phyloP scores from a whole-genome alignment of 2,888 invertebrate species.

The Meteorus colon region DNA sequence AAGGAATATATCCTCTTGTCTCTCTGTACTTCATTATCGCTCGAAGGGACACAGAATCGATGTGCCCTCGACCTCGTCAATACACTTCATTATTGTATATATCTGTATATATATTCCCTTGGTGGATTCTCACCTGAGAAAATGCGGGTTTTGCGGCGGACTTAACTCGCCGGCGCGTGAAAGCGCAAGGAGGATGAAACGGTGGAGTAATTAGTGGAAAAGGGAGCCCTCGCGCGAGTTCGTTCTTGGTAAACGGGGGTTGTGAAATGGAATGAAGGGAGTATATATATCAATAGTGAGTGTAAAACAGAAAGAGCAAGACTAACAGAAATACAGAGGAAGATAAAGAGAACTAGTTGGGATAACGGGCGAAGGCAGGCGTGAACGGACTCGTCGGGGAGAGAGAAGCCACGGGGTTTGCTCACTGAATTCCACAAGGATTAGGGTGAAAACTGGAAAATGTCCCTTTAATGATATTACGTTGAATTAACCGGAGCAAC shows the following conservation, averaged over 20 bases:
- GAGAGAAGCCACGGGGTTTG: slow-evolving; percentile 59
- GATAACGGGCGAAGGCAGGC: slow-evolving; percentile 68
- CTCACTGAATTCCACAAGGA: slow-evolving; percentile 72
- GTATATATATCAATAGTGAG: slow-evolving; percentile 16
- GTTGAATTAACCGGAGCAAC: slow-evolving; percentile 65
- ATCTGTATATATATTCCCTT: not conserved
- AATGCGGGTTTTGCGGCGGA: slow-evolving; percentile 49
- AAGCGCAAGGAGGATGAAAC: slow-evolving; percentile 65
- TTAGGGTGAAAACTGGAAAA: slow-evolving; percentile 73
- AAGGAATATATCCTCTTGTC: slow-evolving; percentile 2
- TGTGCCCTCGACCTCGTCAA: not conserved
- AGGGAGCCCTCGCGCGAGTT: slow-evolving; percentile 50
- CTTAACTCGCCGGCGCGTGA: slow-evolving; percentile 61
- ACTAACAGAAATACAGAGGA: slow-evolving; percentile 43
- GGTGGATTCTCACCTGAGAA: slow-evolving; percentile 43
- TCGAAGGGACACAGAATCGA: slow-evolving; percentile 23
- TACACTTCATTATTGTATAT: not conserved
- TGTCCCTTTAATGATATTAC: slow-evolving; percentile 72
- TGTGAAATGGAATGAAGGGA: slow-evolving; percentile 49
- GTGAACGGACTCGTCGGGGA: slow-evolving; percentile 60
- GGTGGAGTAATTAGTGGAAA: slow-evolving; percentile 71
- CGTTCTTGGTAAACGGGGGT: slow-evolving; percentile 40
- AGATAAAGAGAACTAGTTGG: slow-evolving; percentile 57
- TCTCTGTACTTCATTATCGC: slow-evolving; percentile 2
- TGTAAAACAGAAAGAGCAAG: slow-evolving; percentile 55